Percentiles rank a stretch among this genome's conserved stretches.
Conservation (phyloP, 2,113 vertebrate genomes). For the Fukomys damarensis region DNA sequence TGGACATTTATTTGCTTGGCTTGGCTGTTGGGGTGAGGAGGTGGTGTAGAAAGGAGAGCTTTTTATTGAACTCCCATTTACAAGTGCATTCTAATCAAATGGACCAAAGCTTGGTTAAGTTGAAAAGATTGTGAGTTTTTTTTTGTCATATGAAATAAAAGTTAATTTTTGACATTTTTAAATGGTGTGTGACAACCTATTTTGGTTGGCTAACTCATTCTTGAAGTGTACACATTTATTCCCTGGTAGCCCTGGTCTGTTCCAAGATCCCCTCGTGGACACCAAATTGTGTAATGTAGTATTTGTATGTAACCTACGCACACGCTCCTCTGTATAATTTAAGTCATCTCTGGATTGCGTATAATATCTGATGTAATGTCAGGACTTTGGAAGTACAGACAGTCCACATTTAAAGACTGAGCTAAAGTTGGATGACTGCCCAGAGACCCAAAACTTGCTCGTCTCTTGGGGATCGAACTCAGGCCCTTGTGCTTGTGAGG, state of each 20-base stretch:
- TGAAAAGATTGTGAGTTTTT: neutral
- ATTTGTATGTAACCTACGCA: neutral
- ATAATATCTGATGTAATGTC: neutral
- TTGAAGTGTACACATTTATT: neutral
- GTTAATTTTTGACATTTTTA: neutral
- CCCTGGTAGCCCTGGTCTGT: neutral
- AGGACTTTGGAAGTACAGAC: neutral
- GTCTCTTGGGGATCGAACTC: no score
- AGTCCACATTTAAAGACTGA: neutral
- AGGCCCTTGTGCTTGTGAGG: no score
- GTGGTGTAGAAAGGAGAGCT: neutral
- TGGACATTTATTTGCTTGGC: neutral
- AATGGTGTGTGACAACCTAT: neutral
- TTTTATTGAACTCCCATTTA: neutral
- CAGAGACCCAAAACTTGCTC: neutral
- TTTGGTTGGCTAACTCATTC: neutral
- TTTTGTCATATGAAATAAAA: neutral
- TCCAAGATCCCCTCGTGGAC: neutral
- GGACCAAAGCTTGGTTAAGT: neutral
- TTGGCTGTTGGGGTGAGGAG: constrained; percentile 22
- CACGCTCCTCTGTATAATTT: neutral
- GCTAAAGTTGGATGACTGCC: neutral
- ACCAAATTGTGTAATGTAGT: neutral
- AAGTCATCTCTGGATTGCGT: neutral
- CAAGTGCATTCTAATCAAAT: neutral